Evolutionary conservation across 2,888 invertebrate species (phyloP).

Genomic region (Diadegma fenestrale): DNA sequence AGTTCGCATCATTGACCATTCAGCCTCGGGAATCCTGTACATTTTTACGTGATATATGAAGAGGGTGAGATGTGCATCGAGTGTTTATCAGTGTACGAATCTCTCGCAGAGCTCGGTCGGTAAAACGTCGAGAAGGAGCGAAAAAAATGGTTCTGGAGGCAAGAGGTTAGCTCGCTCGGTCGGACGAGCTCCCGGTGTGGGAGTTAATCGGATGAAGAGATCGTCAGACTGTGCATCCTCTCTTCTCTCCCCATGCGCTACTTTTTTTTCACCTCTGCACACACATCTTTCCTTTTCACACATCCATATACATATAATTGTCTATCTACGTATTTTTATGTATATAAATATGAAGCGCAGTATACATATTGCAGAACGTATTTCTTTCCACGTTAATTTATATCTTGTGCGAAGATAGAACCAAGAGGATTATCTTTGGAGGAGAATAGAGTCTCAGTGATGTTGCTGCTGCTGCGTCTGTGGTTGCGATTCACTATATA

Average conservation of each 20-base stretch:
- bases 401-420: constrained; percentile 17
- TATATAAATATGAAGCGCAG: constrained; percentile 5
- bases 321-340: neutral
- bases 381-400: constrained; percentile 21
- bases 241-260: constrained; percentile 54
- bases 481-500: constrained; percentile 13
- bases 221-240: constrained; percentile 80
- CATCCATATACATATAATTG: constrained; percentile 8
- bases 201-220: constrained; percentile 82
- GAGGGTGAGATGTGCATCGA: constrained; percentile 20
- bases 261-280: constrained; percentile 48
- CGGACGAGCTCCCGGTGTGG: constrained; percentile 72
- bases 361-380: neutral
- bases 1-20: neutral
- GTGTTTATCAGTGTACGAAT: constrained; percentile 45
- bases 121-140: constrained; percentile 28
- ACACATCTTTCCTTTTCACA: constrained; percentile 3
- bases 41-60: neutral
- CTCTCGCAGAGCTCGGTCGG: constrained; percentile 41
- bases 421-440: constrained; percentile 38
- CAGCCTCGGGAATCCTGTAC: neutral
- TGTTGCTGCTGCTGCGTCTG: constrained; percentile 34
- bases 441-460: constrained; percentile 39
- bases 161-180: constrained; percentile 48
- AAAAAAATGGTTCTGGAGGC: constrained; percentile 49